Conservation (phyloP, 92 coral and sea anemone species). For the Porites lobata region DNA sequence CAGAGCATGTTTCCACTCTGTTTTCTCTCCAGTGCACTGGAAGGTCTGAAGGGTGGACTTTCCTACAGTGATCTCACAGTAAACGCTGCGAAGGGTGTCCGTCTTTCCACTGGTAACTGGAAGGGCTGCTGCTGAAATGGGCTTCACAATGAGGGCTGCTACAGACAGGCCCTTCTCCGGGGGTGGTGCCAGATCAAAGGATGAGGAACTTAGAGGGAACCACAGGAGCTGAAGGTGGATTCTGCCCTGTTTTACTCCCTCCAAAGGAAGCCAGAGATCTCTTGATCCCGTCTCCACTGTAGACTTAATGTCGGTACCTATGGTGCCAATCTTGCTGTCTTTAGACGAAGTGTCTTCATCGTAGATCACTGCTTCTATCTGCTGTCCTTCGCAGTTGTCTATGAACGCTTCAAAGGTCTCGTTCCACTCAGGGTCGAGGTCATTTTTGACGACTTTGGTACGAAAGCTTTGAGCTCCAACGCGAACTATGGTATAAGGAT, state of each 20-base stretch:
- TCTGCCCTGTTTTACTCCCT: slow-evolving; percentile 91
- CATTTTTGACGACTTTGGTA: slow-evolving; percentile 75
- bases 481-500: slow-evolving; percentile 85
- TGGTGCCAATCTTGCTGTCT: slow-evolving; percentile 85
- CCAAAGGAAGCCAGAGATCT: slow-evolving; percentile 93
- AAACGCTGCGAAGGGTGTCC: slow-evolving; percentile 81
- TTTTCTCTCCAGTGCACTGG: slow-evolving; percentile 84
- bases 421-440: slow-evolving; percentile 93
- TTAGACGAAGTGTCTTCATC: slow-evolving; percentile 93
- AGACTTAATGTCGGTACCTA: slow-evolving; percentile 83
- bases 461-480: slow-evolving; percentile 97
- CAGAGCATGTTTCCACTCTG: slow-evolving; percentile 95
- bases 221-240: slow-evolving; percentile 82
- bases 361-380: slow-evolving; percentile 72
- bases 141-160: slow-evolving; percentile 90
- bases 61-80: slow-evolving; percentile 89
- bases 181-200: slow-evolving; percentile 69
- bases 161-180: slow-evolving; percentile 72
- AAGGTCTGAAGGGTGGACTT: slow-evolving; percentile 84
- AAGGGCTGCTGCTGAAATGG: slow-evolving; percentile 76
- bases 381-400: slow-evolving; percentile 95
- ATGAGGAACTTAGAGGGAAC: slow-evolving; percentile 73
- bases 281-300: slow-evolving; percentile 85
- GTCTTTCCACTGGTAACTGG: slow-evolving; percentile 76
- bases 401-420: slow-evolving; percentile 94